phyloP scores from a whole-genome alignment of 2,797 vertebrate species.

The Typhlichthys eigenmanni region DNA sequence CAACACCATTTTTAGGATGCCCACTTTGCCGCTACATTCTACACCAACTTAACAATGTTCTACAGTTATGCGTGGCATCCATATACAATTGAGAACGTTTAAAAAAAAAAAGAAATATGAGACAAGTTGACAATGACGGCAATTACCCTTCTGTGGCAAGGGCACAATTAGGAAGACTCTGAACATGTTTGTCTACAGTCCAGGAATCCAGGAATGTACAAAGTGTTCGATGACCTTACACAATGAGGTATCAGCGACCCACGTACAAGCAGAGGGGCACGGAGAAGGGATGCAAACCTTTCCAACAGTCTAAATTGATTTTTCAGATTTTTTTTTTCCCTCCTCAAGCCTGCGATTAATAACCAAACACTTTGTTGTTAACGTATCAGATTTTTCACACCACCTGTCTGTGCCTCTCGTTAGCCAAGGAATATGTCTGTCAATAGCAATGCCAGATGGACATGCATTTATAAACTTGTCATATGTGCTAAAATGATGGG shows the following conservation, averaged over 20 bases:
- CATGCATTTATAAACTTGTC: constrained; percentile 60
- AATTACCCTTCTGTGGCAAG: neutral
- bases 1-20: no score
- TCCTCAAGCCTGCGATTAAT: constrained; percentile 47
- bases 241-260: constrained; percentile 68
- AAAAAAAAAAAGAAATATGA: no score
- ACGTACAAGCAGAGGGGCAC: constrained; percentile 70
- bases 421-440: constrained; percentile 51
- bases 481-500: constrained; percentile 47
- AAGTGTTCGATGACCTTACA: constrained; percentile 75
- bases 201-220: constrained; percentile 65
- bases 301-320: constrained; percentile 53
- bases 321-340: constrained; percentile 49
- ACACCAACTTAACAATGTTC: no score
- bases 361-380: constrained; percentile 61
- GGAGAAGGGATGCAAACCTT: constrained; percentile 54
- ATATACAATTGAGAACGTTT: no score
- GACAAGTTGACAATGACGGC: no score
- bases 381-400: constrained; percentile 62
- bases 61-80: no score
- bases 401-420: constrained; percentile 74
- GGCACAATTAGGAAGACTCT: constrained; percentile 46
- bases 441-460: constrained; percentile 67
- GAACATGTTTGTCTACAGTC: constrained; percentile 58
- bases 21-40: no score